phyloP scores from a whole-genome alignment of 2,113 vertebrate species.

The Oxygymnocypris stewartii region DNA sequence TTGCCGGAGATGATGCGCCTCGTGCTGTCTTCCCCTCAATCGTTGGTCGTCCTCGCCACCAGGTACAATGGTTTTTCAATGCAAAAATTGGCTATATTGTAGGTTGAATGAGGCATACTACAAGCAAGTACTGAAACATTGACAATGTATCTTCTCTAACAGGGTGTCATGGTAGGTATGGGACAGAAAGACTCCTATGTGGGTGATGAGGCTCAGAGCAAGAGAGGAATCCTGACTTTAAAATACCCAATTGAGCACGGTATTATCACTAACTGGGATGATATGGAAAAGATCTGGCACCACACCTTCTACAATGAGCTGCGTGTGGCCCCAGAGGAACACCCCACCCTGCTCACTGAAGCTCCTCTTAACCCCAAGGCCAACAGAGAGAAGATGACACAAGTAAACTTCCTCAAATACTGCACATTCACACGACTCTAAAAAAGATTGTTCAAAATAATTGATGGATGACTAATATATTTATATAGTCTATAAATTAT shows the following conservation, averaged over 20 bases:
- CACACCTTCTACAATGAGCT: constrained; percentile 89
- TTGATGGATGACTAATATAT: too few species aligned
- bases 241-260: constrained; percentile 86
- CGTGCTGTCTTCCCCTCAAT: constrained; percentile 67
- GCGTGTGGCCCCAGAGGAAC: constrained; percentile 85
- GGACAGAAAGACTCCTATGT: constrained; percentile 89
- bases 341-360: constrained; percentile 85
- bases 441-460: neutral
- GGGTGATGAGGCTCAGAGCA: constrained; percentile 88
- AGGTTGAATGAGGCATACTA: neutral
- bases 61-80: constrained; percentile 60
- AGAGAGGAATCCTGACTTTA: constrained; percentile 83
- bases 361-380: constrained; percentile 86
- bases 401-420: constrained; percentile 21
- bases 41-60: constrained; percentile 62
- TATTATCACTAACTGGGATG: constrained; percentile 89
- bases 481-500: too few species aligned
- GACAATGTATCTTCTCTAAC: neutral
- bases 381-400: constrained; percentile 89
- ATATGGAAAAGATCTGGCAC: constrained; percentile 90
- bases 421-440: neutral
- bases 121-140: neutral
- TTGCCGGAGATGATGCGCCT: constrained; percentile 64
- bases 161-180: constrained; percentile 87
- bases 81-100: neutral